Base-by-base conservation (phyloP, 2,888 invertebrate genomes). In the Ochropleura plecta region DNA sequence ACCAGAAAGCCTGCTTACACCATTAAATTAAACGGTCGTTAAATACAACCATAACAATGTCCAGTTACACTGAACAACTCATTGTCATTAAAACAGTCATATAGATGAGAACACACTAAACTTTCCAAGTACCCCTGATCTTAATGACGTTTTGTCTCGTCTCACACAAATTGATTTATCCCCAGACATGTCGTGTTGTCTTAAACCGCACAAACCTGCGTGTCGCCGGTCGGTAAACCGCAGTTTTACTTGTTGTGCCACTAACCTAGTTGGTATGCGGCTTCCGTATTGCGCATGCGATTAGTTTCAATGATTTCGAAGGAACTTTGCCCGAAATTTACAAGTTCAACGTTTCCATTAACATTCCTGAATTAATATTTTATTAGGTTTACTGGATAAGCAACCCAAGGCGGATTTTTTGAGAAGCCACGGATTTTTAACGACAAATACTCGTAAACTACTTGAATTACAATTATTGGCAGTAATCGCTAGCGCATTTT, bases 211-310 rank as follows among this genome's bases (percentile, higher is more conserved):
- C 44, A 78, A 79, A 70, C 72, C 79, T 82, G 82, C 86, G 78
- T 85, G 88, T 78, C 70, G 60, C 74, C 42, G 49, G 57, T 71
- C 74, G 72, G 81, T 86, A 78, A 84, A 76, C 86, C 84, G 73
- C 81, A 62, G 73, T 77, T 81, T 72, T 81, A 78, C 87, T 68
- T 75, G 73, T 63, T 84, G 81, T 83, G 76, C 86, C 73, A 63
- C 78, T 85, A 85, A 84, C 88, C 88, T 79, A 86, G 78, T 88
- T 88, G 78, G 80, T 80, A 81, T 83, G 84, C 81, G 82, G 79
- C 85, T 88, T 88, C 88, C 88, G 88, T 83, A 83, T 71, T 72
- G 72, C 84, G 80, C 81, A 75, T 84, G 80, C 76, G 78, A 74
- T 80, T 80, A 78, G 46, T 79, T 80, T 86, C 63, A 77, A 84